Conservation (phyloP, 1,140 invertebrate species). For the Microplitis demolitor region DNA sequence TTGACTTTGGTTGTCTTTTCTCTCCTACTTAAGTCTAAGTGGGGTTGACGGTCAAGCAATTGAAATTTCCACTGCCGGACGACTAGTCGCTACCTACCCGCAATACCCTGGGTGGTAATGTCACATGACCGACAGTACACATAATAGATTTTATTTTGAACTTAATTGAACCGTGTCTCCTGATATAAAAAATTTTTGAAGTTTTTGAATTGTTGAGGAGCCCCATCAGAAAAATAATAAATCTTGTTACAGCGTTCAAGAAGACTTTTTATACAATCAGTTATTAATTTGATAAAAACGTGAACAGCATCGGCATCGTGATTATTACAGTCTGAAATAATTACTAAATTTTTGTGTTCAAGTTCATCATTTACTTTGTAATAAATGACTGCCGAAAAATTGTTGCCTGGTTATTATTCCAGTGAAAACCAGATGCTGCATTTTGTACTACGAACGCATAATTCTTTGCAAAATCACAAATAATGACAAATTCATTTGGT, state of each 20-base stretch:
- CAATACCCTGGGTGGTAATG: too few relatives aligned
- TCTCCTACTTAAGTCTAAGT: too few relatives aligned
- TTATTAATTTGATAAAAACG: background rate
- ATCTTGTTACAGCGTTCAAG: background rate
- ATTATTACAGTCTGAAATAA: background rate
- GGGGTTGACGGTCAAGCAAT: too few relatives aligned
- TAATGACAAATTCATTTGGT: background rate
- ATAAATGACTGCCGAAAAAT: background rate
- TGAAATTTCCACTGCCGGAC: too few relatives aligned
- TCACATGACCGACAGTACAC: too few relatives aligned
- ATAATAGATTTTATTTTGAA: too few relatives aligned
- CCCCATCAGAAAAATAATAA: slow-evolving; percentile 17
- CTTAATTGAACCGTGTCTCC: too few relatives aligned
- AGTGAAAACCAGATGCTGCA: background rate
- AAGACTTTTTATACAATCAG: background rate
- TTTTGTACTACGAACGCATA: slow-evolving; percentile 6
- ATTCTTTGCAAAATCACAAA: slow-evolving; percentile 9
- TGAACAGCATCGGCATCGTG: slow-evolving; percentile 4
- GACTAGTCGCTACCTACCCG: too few relatives aligned
- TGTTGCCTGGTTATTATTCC: slow-evolving; percentile 7
- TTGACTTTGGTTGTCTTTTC: too few relatives aligned
- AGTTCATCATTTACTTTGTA: slow-evolving; percentile 2
- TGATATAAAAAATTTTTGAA: slow-evolving; percentile 1
- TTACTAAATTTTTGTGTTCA: background rate
- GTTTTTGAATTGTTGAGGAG: slow-evolving; percentile 5